phyloP scores from a whole-genome alignment of 2,113 vertebrate genomes.

The Notarius lentiginosus region DNA sequence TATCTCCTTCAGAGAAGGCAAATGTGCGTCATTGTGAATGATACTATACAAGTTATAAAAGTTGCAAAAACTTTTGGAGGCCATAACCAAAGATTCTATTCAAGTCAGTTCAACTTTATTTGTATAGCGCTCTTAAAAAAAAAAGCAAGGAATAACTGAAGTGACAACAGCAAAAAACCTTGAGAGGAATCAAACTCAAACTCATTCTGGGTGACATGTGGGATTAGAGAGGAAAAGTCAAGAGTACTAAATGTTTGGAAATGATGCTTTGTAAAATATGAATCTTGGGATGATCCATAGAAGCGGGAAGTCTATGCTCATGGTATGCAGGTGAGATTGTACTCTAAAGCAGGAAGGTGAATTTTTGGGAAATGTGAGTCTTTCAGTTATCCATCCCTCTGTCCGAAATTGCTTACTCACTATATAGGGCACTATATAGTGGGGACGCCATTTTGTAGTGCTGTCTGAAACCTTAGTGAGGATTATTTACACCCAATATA shows the following conservation, averaged over 20 bases:
- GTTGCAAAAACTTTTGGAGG: background rate
- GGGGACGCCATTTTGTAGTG: too few species aligned
- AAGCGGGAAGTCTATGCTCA: background rate
- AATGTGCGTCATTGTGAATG: background rate
- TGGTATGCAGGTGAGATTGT: background rate
- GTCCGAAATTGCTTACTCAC: too few species aligned
- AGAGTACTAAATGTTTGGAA: background rate
- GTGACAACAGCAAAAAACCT: background rate
- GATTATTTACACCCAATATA: too few species aligned
- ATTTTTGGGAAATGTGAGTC: slow-evolving; percentile 67
- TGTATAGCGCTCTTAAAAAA: too few species aligned
- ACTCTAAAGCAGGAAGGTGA: slow-evolving; percentile 53
- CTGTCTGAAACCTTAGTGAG: too few species aligned
- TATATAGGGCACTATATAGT: too few species aligned
- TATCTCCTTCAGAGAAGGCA: background rate
- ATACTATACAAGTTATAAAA: background rate
- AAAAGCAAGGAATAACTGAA: background rate
- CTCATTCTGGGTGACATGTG: background rate
- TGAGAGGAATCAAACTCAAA: background rate
- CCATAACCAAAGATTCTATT: background rate
- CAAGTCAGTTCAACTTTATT: background rate
- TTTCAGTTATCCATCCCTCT: slow-evolving; percentile 31
- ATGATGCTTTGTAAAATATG: background rate
- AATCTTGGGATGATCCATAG: background rate
- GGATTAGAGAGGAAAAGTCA: background rate